Evolutionary conservation across 2,888 invertebrate genomes (phyloP).

Genomic region (Meiosimyza decipiens): DNA sequence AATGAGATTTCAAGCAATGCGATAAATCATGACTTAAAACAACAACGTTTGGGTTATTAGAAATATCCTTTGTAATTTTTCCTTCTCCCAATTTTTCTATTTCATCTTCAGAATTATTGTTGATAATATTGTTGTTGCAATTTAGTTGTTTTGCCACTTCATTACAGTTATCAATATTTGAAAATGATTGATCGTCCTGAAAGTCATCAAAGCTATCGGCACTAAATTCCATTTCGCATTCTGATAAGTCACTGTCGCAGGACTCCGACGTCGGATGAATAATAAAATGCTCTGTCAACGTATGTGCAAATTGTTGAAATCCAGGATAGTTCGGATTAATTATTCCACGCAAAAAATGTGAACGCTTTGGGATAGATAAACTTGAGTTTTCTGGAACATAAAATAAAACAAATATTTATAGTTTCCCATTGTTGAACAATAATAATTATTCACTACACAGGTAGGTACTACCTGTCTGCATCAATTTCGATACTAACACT

Average conservation of each 20-base stretch:
- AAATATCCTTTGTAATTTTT: too few species aligned
- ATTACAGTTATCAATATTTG: slow-evolving; percentile 30
- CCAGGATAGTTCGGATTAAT: slow-evolving; percentile 88
- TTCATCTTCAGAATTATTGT: slow-evolving; percentile 17
- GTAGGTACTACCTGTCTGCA: too few species aligned
- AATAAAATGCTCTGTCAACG: slow-evolving; percentile 69
- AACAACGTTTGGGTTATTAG: too few species aligned
- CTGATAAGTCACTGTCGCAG: slow-evolving; percentile 63
- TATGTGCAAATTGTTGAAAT: slow-evolving; percentile 83
- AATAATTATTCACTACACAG: too few species aligned
- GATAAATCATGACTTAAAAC: too few species aligned
- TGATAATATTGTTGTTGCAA: slow-evolving; percentile 37
- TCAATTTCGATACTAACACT: too few species aligned
- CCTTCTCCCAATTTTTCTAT: neutral
- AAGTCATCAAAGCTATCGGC: slow-evolving; percentile 55
- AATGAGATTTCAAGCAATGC: too few species aligned
- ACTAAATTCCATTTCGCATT: slow-evolving; percentile 60
- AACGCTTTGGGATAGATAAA: slow-evolving; percentile 48
- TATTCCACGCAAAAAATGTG: slow-evolving; percentile 74
- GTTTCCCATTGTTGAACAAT: too few species aligned
- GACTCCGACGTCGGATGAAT: slow-evolving; percentile 62
- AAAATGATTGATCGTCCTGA: slow-evolving; percentile 63
- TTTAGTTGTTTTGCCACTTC: slow-evolving; percentile 32
- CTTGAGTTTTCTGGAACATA: neutral
- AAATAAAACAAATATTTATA: too few species aligned